phyloP scores from a whole-genome alignment of 2,888 invertebrate species.

The Luperina nickerlii region DNA sequence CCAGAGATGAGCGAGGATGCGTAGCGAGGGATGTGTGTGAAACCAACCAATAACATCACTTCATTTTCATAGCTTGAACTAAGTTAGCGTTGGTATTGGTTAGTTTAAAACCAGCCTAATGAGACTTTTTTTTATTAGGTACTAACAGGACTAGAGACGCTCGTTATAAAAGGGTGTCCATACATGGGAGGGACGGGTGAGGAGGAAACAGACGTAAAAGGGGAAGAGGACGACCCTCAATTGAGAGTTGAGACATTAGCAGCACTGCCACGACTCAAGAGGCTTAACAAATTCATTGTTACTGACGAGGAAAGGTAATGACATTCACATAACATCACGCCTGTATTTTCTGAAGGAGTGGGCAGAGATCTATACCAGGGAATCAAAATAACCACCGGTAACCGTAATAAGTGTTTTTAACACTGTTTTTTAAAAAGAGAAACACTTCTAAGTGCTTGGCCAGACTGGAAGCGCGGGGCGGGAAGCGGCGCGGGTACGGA shows the following conservation, averaged over 20 bases:
- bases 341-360: background rate
- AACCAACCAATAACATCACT: too few species aligned
- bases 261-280: conserved; percentile 87
- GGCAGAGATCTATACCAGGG: background rate
- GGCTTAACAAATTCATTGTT: conserved; percentile 89
- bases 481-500: too few species aligned
- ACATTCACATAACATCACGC: background rate
- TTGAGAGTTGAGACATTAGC: conserved; percentile 87
- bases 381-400: too few species aligned
- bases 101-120: too few species aligned
- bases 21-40: too few species aligned
- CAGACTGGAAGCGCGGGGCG: too few species aligned
- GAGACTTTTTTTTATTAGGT: conserved; percentile 68
- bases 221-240: conserved; percentile 81
- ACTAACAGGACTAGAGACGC: conserved; percentile 85
- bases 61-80: too few species aligned
- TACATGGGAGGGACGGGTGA: conserved; percentile 87
- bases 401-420: too few species aligned
- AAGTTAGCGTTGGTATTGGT: too few species aligned
- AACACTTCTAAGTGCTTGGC: too few species aligned
- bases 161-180: conserved; percentile 90
- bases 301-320: conserved; percentile 86
- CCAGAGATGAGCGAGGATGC: too few species aligned
- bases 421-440: too few species aligned
- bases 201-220: conserved; percentile 76